Base-by-base conservation (phyloP, 2,888 invertebrate species). In the Brachyptera risi region DNA sequence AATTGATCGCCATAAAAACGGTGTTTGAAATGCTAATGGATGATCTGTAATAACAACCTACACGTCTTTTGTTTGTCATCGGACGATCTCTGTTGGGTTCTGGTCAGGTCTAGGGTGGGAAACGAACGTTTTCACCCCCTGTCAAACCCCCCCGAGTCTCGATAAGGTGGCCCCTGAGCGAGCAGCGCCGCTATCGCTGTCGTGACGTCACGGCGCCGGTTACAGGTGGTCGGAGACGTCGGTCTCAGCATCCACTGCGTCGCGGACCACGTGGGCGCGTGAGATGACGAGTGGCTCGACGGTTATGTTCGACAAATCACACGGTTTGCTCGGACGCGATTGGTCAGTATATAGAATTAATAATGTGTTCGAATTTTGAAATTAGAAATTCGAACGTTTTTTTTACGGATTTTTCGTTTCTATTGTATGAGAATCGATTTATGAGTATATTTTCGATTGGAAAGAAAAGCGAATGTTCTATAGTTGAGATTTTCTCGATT, bases 141-240 rank as follows among this genome's bases (percentile, higher is more conserved):
- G 31, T 51, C 51, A 21, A 51, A 35, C 31, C 54, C 54, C 35
- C 54, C 54, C 19, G 54, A 54, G 15, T 54, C 54, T 37, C 54
- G 35, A n/a, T 54, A 54, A 54, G 54, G 54, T 37, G 54, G 54
- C 24, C 54, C 19, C 54, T 35, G 19, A 19, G 54, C 15, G 37
- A n/a, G 4, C 54, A n/a, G 31, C 54, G 9, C 5, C 44, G 44
- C 9, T 19, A 21, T 44, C 44, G 31, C 5, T 7, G 7, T 31
- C 31, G 31, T 11, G 31, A n/a, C n/a, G 7, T 31, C 31, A 5
- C 11, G 7, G 31, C 5, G 4, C 35, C 35, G 17, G 35, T 19
- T n/a, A 17, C 15, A n/a, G n/a, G n/a, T n/a, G n/a, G n/a, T n/a
- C n/a, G n/a, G n/a, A n/a, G n/a, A n/a, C n/a, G n/a, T n/a, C n/a